Evolutionary conservation across 2,113 vertebrate species (phyloP).

Genomic region (Austrofundulus limnaeus): DNA sequence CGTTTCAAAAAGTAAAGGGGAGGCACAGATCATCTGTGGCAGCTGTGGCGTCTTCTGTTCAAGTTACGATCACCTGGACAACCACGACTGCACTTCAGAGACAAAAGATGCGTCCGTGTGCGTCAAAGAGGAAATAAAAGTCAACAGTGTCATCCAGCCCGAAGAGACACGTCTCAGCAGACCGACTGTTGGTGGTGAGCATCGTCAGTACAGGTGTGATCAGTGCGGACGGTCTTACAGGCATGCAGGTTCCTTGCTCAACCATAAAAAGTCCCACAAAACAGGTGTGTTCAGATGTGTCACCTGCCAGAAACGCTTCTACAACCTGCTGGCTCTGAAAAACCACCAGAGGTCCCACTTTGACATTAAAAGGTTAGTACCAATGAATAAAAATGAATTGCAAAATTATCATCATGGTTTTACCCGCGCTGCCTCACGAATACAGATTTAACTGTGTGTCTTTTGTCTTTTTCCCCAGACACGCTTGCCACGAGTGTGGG

Average conservation of each 20-base stretch:
- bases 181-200: conserved; percentile 26
- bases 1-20: conserved; percentile 56
- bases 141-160: not conserved
- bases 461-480: conserved; percentile 56
- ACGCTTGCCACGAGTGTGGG: conserved; percentile 81
- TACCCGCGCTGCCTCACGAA: conserved; percentile 7
- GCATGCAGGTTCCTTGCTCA: conserved; percentile 87
- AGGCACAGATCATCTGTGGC: conserved; percentile 72
- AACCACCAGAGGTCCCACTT: conserved; percentile 90
- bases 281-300: conserved; percentile 86
- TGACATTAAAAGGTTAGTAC: conserved; percentile 82
- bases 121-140: conserved; percentile 43
- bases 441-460: conserved; percentile 3
- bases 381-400: not conserved
- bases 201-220: conserved; percentile 82
- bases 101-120: conserved; percentile 28
- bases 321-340: conserved; percentile 89
- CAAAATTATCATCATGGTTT: not conserved
- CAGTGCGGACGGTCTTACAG: conserved; percentile 89
- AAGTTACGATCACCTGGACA: conserved; percentile 69
- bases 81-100: conserved; percentile 63
- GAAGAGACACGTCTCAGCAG: conserved; percentile 21
- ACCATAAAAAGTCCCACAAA: conserved; percentile 91
- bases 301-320: conserved; percentile 89
- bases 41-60: conserved; percentile 71